Evolutionary conservation across 2,888 invertebrate species (phyloP), one percentile per base, ranked within the genome.

Genomic region (Trissoscelio sp.): DNA sequence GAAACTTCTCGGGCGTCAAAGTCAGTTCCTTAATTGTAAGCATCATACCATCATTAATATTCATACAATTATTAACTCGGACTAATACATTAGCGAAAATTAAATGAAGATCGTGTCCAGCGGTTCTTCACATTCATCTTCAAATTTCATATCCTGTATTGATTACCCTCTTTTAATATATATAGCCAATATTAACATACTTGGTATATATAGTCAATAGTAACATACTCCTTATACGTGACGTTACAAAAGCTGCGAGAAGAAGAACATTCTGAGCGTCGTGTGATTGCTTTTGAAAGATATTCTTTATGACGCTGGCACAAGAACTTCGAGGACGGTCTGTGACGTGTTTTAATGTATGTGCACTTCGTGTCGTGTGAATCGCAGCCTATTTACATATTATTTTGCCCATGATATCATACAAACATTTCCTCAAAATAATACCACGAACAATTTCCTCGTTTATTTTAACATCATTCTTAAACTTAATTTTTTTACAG

Each of bases 331-430:
- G 37, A 66, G 66, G 18, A 66, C 66, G 57, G 66, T 57, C 37
- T 28, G 57, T 73, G 74, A 66, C 74, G 48, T n/a, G 57, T 66
- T 57, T 39, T 22, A 74, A 77, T 77, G 77, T 69, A 77, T 44
- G 31, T 53, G 22, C 44, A 42, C 60, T 77, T 75, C 14, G 37
- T 22, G 58, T 75, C 75, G 42, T 75, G 44, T 60, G 16, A 67
- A 69, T 69, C 51, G 18, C 53, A 53, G 12, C 16, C 34, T 69
- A 77, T 77, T 77, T 77, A 44, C 77, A 77, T 77, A 60, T 60
- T 53, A 53, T 69, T 60, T 44, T 37, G 16, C 7, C 51, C 31
- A 22, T 51, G 16, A 11, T n/a, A 28, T 14, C 39, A 7, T 46
- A 20, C 22, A 39, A 72, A 66, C n/a, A 53, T 51, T 24, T 53